phyloP scores from a whole-genome alignment of 2,888 invertebrate species.

The Melanargia galathea region DNA sequence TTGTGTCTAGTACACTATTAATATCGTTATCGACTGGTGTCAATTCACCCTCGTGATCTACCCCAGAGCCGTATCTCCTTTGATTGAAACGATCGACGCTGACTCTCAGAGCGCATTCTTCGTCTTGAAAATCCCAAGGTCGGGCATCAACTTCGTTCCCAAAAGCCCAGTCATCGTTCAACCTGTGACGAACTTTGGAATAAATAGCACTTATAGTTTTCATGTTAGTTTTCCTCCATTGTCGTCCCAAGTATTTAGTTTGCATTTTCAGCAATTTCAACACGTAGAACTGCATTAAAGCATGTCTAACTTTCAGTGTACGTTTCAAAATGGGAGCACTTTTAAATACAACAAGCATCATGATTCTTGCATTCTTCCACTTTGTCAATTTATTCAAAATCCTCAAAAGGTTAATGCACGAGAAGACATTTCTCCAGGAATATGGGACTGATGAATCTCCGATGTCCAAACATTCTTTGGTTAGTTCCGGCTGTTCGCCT shows the following conservation, averaged over 20 bases:
- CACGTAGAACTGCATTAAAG: slow-evolving; percentile 98
- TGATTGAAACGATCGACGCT: slow-evolving; percentile 98
- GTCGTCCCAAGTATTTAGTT: slow-evolving; percentile 98
- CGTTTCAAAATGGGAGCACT: slow-evolving; percentile 99
- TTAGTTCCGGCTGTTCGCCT: slow-evolving; percentile 96
- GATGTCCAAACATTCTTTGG: slow-evolving; percentile 94
- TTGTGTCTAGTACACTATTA: slow-evolving; percentile 89
- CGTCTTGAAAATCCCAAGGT: slow-evolving; percentile 99
- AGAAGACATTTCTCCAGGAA: slow-evolving; percentile 99
- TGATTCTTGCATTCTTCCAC: slow-evolving; percentile 99
- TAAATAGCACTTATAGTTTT: slow-evolving; percentile 99
- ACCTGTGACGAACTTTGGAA: slow-evolving; percentile 95
- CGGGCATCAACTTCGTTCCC: slow-evolving; percentile 98
- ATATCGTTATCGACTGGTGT: slow-evolving; percentile 90
- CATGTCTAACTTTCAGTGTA: slow-evolving; percentile 96
- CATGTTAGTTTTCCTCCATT: slow-evolving; percentile 99
- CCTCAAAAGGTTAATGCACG: slow-evolving; percentile 97
- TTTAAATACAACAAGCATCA: slow-evolving; percentile 99
- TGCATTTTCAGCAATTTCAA: slow-evolving; percentile 99
- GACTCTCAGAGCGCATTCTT: slow-evolving; percentile 96
- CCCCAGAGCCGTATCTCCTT: slow-evolving; percentile 88
- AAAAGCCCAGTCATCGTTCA: slow-evolving; percentile 99
- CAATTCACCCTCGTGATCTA: slow-evolving; percentile 81
- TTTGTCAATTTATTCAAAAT: slow-evolving; percentile 99
- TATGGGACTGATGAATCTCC: slow-evolving; percentile 90